Conservation (phyloP, 2,888 invertebrate genomes). For the Cheiracanthium punctorium region DNA sequence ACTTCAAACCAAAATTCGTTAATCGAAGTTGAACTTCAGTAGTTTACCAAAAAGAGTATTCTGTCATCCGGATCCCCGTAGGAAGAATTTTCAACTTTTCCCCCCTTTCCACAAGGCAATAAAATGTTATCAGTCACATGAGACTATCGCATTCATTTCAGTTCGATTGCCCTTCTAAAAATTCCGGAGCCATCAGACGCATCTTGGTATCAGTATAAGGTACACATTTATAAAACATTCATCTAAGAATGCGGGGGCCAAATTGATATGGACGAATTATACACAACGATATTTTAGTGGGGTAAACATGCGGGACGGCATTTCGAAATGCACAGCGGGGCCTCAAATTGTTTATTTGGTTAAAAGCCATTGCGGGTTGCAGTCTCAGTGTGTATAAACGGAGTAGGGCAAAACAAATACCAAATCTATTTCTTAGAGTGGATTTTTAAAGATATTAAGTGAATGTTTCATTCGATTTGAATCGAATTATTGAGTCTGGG, state of each 20-base stretch:
- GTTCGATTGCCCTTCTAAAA: conserved; percentile 67
- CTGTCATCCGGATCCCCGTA: too few species aligned
- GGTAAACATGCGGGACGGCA: conserved; percentile 57
- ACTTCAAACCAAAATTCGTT: too few species aligned
- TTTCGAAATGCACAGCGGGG: conserved; percentile 63
- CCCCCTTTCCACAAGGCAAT: conserved; percentile 32
- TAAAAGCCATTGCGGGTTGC: conserved; percentile 56
- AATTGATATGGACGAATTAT: conserved; percentile 66
- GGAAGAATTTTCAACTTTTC: neutral
- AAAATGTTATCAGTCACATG: conserved; percentile 64
- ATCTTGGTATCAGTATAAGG: conserved; percentile 35
- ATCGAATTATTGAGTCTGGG: conserved; percentile 2
- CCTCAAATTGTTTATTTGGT: conserved; percentile 64
- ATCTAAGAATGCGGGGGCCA: conserved; percentile 55
- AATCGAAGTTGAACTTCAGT: too few species aligned
- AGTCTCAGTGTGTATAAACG: conserved; percentile 5
- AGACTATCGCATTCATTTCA: conserved; percentile 27
- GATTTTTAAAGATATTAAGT: conserved; percentile 26
- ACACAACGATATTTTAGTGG: conserved; percentile 60
- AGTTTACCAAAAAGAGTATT: too few species aligned
- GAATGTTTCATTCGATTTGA: conserved; percentile 19
- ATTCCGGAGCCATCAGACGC: conserved; percentile 62
- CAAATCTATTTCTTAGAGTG: neutral
- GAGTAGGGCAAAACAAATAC: conserved; percentile 6
- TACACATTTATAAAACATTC: conserved; percentile 66